phyloP scores from a whole-genome alignment of 2,113 vertebrate species.

The Sceloporus tristichus region DNA sequence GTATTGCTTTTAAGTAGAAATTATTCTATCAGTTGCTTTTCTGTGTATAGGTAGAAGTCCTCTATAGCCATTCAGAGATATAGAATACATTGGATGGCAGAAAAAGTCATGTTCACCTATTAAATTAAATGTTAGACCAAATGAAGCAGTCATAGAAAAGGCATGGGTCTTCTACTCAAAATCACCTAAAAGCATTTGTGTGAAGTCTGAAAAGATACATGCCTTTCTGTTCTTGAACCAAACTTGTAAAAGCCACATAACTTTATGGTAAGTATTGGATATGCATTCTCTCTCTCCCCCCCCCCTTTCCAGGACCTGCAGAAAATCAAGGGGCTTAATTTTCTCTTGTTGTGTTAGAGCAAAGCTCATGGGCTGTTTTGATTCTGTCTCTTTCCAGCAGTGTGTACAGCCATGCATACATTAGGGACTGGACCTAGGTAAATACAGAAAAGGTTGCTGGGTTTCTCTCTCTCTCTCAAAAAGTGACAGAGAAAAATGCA shows the following conservation, averaged over 20 bases:
- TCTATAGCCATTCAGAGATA: not conserved
- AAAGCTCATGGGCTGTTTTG: too few species aligned
- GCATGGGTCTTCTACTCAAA: not conserved
- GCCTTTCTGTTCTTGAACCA: not conserved
- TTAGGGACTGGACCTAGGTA: not conserved
- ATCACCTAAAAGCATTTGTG: not conserved
- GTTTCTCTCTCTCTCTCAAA: not conserved
- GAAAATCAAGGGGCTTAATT: not conserved
- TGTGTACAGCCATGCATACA: too few species aligned
- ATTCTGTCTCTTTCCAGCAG: too few species aligned
- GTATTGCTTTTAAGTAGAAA: conserved; percentile 54
- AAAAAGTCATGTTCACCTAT: not conserved
- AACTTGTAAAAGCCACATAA: not conserved
- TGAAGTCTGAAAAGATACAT: not conserved
- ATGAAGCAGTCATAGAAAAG: not conserved
- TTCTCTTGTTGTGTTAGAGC: not conserved
- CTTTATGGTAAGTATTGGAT: not conserved
- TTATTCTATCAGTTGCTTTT: conserved; percentile 38
- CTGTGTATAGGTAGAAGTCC: not conserved
- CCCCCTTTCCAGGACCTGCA: too few species aligned
- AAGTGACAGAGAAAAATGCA: not conserved
- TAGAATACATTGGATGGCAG: not conserved
- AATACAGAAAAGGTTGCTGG: not conserved
- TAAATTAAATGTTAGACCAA: not conserved
- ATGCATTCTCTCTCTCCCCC: too few species aligned